phyloP scores from a whole-genome alignment of 2,113 vertebrate genomes.

The Cardinalis cardinalis region DNA sequence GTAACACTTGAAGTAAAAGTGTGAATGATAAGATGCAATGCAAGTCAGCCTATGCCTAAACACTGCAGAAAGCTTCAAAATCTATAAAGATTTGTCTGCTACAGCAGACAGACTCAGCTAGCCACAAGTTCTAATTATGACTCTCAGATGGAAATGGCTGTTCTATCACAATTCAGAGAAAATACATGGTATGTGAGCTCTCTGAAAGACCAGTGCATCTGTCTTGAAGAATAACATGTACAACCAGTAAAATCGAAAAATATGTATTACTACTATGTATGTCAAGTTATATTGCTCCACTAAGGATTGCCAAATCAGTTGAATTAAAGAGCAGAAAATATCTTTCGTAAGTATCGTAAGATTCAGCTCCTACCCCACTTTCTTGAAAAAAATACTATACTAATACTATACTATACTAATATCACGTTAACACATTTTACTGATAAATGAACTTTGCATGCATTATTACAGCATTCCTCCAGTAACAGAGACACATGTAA shows the following conservation, averaged over 20 bases:
- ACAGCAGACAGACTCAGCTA: neutral
- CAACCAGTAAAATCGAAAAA: neutral
- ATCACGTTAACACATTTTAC: neutral
- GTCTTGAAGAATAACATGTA: neutral
- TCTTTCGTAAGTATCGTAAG: neutral
- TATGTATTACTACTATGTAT: neutral
- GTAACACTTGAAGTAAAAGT: neutral
- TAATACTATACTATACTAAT: neutral
- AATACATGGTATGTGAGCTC: accelerated
- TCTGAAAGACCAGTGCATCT: accelerated
- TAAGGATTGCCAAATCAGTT: neutral
- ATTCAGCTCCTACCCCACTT: neutral
- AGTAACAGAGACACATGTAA: neutral
- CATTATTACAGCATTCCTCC: neutral
- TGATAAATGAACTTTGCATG: neutral
- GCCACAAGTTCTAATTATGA: neutral
- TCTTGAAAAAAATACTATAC: neutral
- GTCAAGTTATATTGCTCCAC: neutral
- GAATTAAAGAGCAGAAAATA: neutral
- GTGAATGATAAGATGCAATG: neutral
- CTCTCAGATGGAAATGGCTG: neutral
- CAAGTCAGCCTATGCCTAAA: neutral
- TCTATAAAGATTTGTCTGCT: neutral
- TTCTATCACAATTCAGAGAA: neutral
- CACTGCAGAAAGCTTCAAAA: neutral